Percentiles rank a stretch among this genome's conserved stretches.
phyloP scores from a whole-genome alignment of 2,113 vertebrate genomes.

The Hemibagrus wyckioides region DNA sequence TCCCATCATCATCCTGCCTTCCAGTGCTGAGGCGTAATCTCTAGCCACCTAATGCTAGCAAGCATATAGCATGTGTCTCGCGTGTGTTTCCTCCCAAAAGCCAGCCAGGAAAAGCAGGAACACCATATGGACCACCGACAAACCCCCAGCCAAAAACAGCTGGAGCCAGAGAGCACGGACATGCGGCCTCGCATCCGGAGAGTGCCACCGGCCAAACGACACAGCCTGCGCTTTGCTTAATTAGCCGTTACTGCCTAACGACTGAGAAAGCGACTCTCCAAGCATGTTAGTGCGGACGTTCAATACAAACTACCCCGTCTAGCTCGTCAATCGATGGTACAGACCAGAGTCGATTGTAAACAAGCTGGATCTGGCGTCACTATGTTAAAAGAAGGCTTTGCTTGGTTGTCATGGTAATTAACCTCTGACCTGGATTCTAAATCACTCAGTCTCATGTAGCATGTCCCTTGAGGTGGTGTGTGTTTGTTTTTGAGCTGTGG shows the following conservation, averaged over 20 bases:
- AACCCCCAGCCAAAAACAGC: constrained; percentile 27
- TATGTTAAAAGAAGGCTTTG: background rate
- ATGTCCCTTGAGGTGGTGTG: too few species aligned
- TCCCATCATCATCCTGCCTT: constrained; percentile 10
- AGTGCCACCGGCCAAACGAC: background rate
- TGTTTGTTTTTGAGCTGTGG: background rate
- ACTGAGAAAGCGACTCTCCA: background rate
- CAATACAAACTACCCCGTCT: background rate
- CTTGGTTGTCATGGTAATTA: background rate
- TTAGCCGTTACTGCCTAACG: constrained; percentile 29
- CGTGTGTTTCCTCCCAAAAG: constrained; percentile 14
- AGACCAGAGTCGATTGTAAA: background rate
- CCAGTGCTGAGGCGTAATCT: constrained; percentile 32
- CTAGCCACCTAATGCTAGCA: constrained; percentile 29
- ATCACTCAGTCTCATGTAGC: background rate
- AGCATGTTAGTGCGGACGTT: background rate
- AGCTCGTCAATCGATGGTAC: constrained; percentile 7
- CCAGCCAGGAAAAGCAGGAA: background rate
- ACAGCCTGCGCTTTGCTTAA: constrained; percentile 2
- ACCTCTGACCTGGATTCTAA: background rate
- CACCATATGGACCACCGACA: constrained; percentile 28
- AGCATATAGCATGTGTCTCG: constrained; percentile 26
- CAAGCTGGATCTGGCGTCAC: background rate
- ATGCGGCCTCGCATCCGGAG: constrained; percentile 31
- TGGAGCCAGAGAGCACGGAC: background rate